Percentiles rank a stretch among this genome's conserved stretches.
Evolutionary conservation across 2,797 vertebrate species (phyloP).

Genomic region (Molossus alvarezi): DNA sequence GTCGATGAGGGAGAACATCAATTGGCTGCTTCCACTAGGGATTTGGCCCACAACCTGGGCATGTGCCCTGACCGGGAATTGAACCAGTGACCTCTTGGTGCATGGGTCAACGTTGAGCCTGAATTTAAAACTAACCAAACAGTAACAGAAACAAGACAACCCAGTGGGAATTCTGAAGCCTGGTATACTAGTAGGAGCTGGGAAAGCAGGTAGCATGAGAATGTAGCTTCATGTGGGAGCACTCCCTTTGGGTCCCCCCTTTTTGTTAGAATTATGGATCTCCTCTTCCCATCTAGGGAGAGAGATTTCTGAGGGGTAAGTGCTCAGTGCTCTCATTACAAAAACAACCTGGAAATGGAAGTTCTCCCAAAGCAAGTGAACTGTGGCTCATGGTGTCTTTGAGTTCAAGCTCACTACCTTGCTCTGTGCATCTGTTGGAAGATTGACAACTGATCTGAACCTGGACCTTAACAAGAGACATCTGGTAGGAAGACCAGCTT

Average conservation of each 20-base stretch:
- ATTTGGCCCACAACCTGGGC: too few species aligned
- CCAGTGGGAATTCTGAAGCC: neutral
- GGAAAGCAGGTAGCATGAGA: neutral
- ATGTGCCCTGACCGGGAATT: too few species aligned
- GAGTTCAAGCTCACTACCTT: neutral
- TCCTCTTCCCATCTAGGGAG: neutral
- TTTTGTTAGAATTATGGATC: neutral
- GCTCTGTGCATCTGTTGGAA: neutral
- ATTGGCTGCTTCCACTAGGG: too few species aligned
- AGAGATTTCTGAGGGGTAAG: neutral
- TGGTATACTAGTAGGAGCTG: neutral
- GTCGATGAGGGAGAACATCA: too few species aligned
- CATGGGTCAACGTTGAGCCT: neutral
- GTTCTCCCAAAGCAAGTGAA: neutral
- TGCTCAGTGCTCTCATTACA: neutral
- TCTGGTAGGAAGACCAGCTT: neutral
- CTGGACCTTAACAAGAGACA: neutral
- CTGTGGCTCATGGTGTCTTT: neutral
- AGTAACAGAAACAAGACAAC: slow-evolving; percentile 37
- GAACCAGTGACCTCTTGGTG: too few species aligned
- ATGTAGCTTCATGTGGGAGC: neutral
- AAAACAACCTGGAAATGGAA: slow-evolving; percentile 21
- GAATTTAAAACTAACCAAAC: slow-evolving; percentile 55
- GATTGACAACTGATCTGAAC: neutral
- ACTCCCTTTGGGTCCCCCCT: neutral